A percentile compares a stretch with the other conserved stretches of the same genome.
Conservation (phyloP, 2,797 vertebrate species). For the Gorsachius magnificus region DNA sequence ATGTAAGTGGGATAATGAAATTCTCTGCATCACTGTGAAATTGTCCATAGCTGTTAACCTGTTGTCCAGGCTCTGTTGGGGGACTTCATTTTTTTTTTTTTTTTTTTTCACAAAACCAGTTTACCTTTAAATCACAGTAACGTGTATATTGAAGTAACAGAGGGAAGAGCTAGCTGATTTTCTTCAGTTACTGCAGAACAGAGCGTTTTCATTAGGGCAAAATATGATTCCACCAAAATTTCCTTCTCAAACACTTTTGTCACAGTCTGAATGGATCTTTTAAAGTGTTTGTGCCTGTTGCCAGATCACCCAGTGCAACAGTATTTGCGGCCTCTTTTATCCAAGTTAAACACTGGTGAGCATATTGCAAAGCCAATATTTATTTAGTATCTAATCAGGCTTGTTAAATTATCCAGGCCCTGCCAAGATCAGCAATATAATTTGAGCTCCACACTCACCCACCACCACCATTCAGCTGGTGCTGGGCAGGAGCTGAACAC, state of each 20-base stretch:
- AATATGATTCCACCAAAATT: neutral
- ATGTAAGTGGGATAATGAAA: neutral
- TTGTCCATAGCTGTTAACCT: neutral
- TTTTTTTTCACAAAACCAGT: neutral
- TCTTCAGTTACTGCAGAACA: neutral
- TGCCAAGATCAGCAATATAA: constrained; percentile 20
- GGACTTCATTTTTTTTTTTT: neutral
- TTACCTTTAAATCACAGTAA: neutral
- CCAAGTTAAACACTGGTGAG: neutral
- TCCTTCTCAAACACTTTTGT: neutral
- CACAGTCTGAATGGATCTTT: neutral
- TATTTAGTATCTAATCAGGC: constrained; percentile 29
- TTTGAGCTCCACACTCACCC: neutral
- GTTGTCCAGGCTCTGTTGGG: neutral
- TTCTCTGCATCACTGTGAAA: neutral
- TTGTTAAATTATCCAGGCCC: neutral
- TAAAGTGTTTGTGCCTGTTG: neutral
- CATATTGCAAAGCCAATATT: constrained; percentile 30
- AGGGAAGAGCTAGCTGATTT: neutral
- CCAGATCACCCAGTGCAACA: constrained; percentile 15
- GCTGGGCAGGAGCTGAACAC: neutral
- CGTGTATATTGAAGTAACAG: neutral
- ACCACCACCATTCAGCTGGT: neutral
- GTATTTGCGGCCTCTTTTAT: neutral
- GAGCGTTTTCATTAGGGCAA: neutral